Evolutionary conservation across 2,113 vertebrate genomes (phyloP), one percentile per base, ranked within the genome.

Genomic region (Notothenia coriiceps): DNA sequence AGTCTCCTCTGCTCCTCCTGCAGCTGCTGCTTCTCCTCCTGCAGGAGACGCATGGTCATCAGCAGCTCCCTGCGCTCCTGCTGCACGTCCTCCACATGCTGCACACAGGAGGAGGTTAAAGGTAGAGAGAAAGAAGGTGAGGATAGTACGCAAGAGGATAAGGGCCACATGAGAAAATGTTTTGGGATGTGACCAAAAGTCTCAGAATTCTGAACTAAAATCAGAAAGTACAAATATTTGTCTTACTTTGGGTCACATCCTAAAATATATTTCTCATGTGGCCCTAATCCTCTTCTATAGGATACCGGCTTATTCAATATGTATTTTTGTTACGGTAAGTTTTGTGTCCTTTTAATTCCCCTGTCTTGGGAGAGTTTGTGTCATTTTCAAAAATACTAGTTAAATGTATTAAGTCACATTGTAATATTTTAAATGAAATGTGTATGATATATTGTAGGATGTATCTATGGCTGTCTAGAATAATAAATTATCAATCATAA

Each of bases 11-110:
- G 94, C 91, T 97, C 95, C 85, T 97, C 96, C 89, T 96, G 95
- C 72, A 99, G 96, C 81, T 97, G 96, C 47, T 92, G 75, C 0
- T 96, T 96, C 92, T 99, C 97, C 84, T 97, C 96, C 89, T 98
- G 97, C 79, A 98, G 95, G 82, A 96, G 93, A 44, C 92, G 91
- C 90, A 97, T 95, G 80, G 96, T 92, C 73, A 97, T 96, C 92
- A 97, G 88, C 69, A 99, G 92, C 80, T 99, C 97, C 92, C 96
- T 96, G 85, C 97, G 97, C 94, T 99, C 97, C 92, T 97, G 97
- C 93, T 98, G 93, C 2, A 95, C 96, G 94, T 98, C 97, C 93
- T 99, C 97, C 86, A 98, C 97, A 90, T 97, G 97, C 92, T 98
- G 93, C 15, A 29, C 35, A 60, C 43, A 60, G 29, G 35, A 60